Evolutionary conservation across 2,888 invertebrate species (phyloP), one percentile per base, ranked within the genome.

Genomic region (Drosophila suboccidentalis): DNA sequence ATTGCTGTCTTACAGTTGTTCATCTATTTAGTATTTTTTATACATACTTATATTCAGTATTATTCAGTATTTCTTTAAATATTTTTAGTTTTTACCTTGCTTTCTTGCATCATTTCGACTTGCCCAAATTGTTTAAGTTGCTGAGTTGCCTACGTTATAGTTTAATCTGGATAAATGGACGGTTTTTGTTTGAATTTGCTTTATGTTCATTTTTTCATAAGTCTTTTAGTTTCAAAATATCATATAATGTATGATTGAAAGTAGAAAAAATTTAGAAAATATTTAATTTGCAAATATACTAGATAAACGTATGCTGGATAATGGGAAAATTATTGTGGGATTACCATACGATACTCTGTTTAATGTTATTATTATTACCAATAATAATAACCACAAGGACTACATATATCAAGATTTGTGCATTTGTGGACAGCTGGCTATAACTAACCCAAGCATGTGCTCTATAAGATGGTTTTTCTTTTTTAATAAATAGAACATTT

Each of bases 101-200:
- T 9, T 53, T 6, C 15, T 15, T 39, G 38, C 19, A 32, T 44
- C 57, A 13, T 4, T n/a, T 55, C 19, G 29, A 32, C 41, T 4
- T 32, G n/a, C 11, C 39, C 54, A 49, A 68, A 80, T 83, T 74
- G 74, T 61, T 64, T 66, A 75, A 83, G 68, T 78, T 78, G 78
- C 70, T 74, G 81, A 81, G 84, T 69, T 86, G 78, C 71, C 77
- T 65, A 57, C 54, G 55, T 75, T 78, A 43, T 66, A 58, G 75
- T 57, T 75, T 69, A 67, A 71, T 68, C 71, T 85, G 82, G 87
- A 80, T 73, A 85, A 87, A 87, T 86, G 85, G 85, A 86, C 85
- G 85, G 85, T 85, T 81, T 70, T 73, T 60, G 55, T 65, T 74
- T 73, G 71, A 72, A 61, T 75, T 73, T 75, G 49, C 50, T 63